Base-by-base conservation (phyloP, 2,888 invertebrate genomes). In the Liodrosophila aerea region DNA sequence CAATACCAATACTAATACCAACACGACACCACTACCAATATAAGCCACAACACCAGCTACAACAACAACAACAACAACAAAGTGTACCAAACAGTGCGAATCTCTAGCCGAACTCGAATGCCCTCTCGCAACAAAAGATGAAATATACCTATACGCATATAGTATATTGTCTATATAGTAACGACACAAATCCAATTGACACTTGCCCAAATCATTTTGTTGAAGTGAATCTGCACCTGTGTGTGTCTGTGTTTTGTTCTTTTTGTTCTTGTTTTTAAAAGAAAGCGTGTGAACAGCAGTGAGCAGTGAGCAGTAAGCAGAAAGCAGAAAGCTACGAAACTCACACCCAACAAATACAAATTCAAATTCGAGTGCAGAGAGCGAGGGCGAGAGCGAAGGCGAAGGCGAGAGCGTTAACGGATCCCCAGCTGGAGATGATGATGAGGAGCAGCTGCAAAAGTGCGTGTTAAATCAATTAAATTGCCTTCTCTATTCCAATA, bases 201-300 rank as follows among this genome's bases (percentile, higher is more conserved):
- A 60, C 41, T 66, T 66, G 49, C 46, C 40, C 29, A 51, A 53
- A 46, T 49, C 36, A 33, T 45, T 52, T 40, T 34, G n/a, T 51
- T 46, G 51, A 39, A 49, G 29, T 64, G 16, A 13, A 7, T 4
- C 22, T 4, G n/a, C n/a, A n/a, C n/a, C 5, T 51, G 31, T 59
- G 52, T 33, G 30, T 43, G 15, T 44, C 18, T 44, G 29, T 37
- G 11, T 15, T 27, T 41, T 13, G n/a, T 29, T 30, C 15, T 46
- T 52, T 53, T 71, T 68, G 53, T 68, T 72, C 40, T 47, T 72
- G 47, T 69, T 65, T 40, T 60, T 34, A 39, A 39, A 56, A 5
- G 5, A 52, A 44, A 34, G 52, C 59, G 65, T 54, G 72, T 59
- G 54, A 72, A 33, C 5, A 29, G 1, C n/a, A 50, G 31, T 8